Evolutionary conservation across 2,113 vertebrate genomes (phyloP), one percentile per base, ranked within the genome.

Genomic region (Labrus mixtus): DNA sequence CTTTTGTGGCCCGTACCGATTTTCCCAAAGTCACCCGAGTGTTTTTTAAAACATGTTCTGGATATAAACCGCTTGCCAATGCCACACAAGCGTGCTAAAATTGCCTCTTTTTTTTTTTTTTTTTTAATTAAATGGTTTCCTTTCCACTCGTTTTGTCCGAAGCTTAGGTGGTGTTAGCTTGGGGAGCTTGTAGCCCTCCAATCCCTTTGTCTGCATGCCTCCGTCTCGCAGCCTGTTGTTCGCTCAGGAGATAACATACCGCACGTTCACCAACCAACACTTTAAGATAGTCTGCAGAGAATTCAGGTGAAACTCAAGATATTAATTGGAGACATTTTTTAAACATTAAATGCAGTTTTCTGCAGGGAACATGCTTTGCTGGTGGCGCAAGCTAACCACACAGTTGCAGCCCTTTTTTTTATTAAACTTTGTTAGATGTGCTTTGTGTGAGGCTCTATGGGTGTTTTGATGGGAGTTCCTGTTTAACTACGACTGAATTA

Each of bases 141-240:
- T 41, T 10, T 9, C 39, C 39, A 15, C 6, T 41, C 16, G 11
- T 5, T 64, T 64, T 37, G 74, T 48, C 37, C 17, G 65, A 63
- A 79, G 63, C 73, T 80, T 59, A 4, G 69, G 56, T 55, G 71
- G 72, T 5, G 73, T 85, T 81, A 82, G 90, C 84, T 77, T 29
- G 53, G 50, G 36, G 54, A 71, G 79, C 84, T n/a, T n/a, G 72
- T 51, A 88, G 86, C 86, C 78, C 68, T 77, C 69, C 76, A 16
- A 70, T 87, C 84, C 84, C 89, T 93, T 93, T 93, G 91, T 93
- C 87, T 90, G 82, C 80, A 70, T 25, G 85, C 81, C 83, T 75
- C 78, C 79, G 81, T 66, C 83, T 85, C 73, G 54, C 55, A 75
- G 87, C 77, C 91, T 87, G 80, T 88, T 84, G 85, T 90, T 89